Evolutionary conservation across 2,113 vertebrate genomes (phyloP).

Genomic region (Dicerorhinus sumatrensis): DNA sequence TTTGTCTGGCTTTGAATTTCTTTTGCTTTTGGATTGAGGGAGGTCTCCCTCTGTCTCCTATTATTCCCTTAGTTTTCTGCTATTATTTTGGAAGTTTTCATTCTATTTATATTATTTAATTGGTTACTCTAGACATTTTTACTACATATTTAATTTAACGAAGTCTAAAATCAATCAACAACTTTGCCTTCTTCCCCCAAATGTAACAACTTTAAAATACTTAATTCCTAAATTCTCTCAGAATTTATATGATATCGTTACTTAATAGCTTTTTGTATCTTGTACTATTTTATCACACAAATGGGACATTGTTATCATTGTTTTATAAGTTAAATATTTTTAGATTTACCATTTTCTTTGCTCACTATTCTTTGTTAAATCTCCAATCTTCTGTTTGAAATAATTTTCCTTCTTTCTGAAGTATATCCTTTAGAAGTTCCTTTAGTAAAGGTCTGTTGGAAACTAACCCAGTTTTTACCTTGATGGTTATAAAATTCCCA

Average conservation of each 20-base stretch:
- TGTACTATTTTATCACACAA: neutral
- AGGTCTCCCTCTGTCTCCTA: neutral
- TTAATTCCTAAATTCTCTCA: neutral
- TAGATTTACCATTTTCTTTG: neutral
- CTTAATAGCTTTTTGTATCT: neutral
- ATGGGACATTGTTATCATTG: neutral
- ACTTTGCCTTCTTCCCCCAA: neutral
- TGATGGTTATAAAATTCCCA: neutral
- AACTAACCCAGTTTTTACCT: neutral
- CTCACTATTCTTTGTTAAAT: conserved; percentile 5
- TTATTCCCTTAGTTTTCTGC: neutral
- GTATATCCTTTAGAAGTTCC: neutral
- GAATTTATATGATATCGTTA: neutral
- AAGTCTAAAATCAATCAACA: neutral
- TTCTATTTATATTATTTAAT: conserved; percentile 34
- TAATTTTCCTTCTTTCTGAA: conserved; percentile 19
- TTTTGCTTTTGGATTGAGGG: neutral
- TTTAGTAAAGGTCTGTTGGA: conserved; percentile 17
- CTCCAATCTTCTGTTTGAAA: neutral
- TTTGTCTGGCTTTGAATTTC: neutral
- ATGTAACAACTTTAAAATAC: neutral
- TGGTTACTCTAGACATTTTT: neutral
- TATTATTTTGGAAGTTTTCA: neutral
- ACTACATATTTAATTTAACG: neutral
- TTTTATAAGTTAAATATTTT: neutral